A percentile compares a stretch with the other conserved stretches of the same genome.
phyloP scores from a whole-genome alignment of 2,797 vertebrate species.

The Numenius phaeopus region DNA sequence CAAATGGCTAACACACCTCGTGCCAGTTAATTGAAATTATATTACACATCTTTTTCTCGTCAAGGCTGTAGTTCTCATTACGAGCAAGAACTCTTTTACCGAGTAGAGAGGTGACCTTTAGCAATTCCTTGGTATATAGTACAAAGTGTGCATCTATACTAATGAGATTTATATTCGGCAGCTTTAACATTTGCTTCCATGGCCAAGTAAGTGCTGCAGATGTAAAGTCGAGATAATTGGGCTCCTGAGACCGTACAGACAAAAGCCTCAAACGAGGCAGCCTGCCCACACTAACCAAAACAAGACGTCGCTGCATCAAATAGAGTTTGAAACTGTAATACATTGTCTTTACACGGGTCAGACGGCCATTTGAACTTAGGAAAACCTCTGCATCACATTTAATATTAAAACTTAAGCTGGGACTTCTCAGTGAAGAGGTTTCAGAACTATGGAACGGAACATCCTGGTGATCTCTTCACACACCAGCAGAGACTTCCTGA shows the following conservation, averaged over 20 bases:
- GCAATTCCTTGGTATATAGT: neutral
- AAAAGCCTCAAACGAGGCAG: neutral
- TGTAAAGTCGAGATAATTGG: neutral
- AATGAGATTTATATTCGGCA: neutral
- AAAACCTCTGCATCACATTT: neutral
- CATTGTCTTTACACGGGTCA: neutral
- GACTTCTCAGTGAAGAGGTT: neutral
- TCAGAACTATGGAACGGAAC: neutral
- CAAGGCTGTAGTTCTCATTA: neutral
- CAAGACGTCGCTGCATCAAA: neutral
- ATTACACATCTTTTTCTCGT: neutral
- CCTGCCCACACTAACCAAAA: neutral
- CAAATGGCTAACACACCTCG: neutral
- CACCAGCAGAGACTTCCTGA: neutral
- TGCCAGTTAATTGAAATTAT: neutral
- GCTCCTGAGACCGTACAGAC: neutral
- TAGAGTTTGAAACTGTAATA: neutral
- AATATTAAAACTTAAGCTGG: neutral
- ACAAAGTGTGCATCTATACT: neutral
- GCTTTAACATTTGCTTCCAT: neutral
- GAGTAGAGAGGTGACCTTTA: neutral
- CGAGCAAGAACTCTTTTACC: neutral
- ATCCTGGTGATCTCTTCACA: neutral
- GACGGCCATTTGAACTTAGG: rapidly evolving
- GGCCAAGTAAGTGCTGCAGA: neutral